A percentile compares a stretch with the other conserved stretches of the same genome.
Conservation (phyloP, 2,888 invertebrate genomes). For the Trachelus tabidus region DNA sequence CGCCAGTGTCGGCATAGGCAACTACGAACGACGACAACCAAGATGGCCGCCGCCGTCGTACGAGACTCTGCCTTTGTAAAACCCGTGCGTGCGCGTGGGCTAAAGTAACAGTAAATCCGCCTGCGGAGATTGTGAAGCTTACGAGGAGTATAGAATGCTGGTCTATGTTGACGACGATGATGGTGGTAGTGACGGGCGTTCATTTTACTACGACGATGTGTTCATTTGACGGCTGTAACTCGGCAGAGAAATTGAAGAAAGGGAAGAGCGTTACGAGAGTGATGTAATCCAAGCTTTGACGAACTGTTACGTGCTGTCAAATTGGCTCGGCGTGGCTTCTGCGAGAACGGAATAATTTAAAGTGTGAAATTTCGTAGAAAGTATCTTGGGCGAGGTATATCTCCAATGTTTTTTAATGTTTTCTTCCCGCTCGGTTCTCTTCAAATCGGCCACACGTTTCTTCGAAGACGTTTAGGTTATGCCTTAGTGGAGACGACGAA, state of each 20-base stretch:
- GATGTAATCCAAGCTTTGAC: constrained; percentile 17
- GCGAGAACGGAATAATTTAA: neutral
- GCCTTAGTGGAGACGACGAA: neutral
- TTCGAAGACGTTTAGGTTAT: neutral
- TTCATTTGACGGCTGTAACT: neutral
- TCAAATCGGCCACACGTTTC: neutral
- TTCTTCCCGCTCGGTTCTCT: neutral
- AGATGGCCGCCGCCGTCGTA: neutral
- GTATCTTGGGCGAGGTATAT: neutral
- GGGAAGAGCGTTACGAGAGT: constrained; percentile 8
- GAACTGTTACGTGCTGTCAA: neutral
- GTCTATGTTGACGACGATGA: neutral
- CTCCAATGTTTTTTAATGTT: neutral
- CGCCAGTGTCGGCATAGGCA: neutral
- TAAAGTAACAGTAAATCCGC: constrained; percentile 27
- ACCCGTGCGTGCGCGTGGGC: constrained; percentile 13
- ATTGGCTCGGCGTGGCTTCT: neutral
- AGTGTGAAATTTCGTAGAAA: neutral
- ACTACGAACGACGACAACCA: neutral
- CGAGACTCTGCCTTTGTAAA: neutral
- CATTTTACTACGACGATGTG: neutral
- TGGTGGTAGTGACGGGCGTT: neutral
- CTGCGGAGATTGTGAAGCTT: neutral
- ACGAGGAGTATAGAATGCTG: neutral
- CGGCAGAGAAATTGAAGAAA: neutral